Evolutionary conservation across 2,113 vertebrate genomes (phyloP).

Genomic region (Crotalus tigris): DNA sequence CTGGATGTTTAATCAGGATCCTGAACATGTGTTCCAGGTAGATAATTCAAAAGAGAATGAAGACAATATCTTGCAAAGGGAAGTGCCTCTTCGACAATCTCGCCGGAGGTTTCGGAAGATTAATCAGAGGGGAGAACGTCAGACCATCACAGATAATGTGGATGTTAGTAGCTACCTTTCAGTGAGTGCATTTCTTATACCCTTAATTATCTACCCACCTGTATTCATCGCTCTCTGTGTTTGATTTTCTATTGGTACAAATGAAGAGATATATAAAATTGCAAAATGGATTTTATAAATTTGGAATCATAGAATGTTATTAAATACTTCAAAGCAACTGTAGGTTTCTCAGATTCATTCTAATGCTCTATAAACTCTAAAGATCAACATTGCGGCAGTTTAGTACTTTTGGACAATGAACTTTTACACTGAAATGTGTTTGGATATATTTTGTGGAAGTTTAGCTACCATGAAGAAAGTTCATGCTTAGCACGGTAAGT

Average conservation of each 20-base stretch:
- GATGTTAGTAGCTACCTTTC: conserved; percentile 73
- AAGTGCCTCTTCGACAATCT: conserved; percentile 79
- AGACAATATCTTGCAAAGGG: conserved; percentile 80
- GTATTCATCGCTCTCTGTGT: fast-evolving
- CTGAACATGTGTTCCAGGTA: conserved; percentile 87
- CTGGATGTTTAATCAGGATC: conserved; percentile 89
- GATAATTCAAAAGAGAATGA: conserved; percentile 89
- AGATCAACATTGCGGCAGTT: not conserved
- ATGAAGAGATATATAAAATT: not conserved
- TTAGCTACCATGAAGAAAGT: not conserved
- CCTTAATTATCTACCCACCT: fast-evolving
- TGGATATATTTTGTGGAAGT: not conserved
- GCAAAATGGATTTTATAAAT: not conserved
- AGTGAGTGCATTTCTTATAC: conserved; percentile 68
- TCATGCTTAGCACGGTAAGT: not conserved
- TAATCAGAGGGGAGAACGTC: conserved; percentile 84
- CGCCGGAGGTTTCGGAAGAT: conserved; percentile 84
- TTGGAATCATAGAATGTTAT: fast-evolving
- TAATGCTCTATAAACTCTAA: not conserved
- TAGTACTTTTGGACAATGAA: not conserved
- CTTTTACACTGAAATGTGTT: not conserved
- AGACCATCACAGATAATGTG: conserved; percentile 85
- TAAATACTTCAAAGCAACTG: not conserved
- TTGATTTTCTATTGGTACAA: fast-evolving
- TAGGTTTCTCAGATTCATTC: not conserved